A percentile compares a stretch with the other conserved stretches of the same genome.
Evolutionary conservation across 1,140 invertebrate species (phyloP).

Genomic region (Trypoxylus dichotomus): DNA sequence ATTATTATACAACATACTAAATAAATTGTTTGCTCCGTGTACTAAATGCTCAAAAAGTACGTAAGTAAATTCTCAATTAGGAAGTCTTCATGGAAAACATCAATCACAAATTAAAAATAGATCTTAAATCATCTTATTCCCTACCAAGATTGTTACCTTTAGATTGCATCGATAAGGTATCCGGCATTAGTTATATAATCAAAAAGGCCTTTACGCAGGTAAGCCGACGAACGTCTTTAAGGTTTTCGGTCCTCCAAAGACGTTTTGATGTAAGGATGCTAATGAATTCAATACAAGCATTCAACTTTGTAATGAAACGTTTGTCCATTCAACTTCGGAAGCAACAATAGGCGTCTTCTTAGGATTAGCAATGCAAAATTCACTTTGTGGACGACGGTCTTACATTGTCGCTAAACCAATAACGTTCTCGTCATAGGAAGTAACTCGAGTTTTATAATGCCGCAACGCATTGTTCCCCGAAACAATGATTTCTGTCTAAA

Average conservation of each 20-base stretch:
- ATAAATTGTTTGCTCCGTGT: too few species aligned
- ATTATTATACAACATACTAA: too few species aligned
- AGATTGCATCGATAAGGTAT: too few species aligned
- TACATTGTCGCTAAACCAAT: conserved; percentile 34
- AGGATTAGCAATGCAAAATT: conserved; percentile 37
- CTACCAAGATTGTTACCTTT: too few species aligned
- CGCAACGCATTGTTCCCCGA: not conserved
- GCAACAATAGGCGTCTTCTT: conserved; percentile 34
- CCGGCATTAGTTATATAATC: not conserved
- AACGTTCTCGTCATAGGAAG: not conserved
- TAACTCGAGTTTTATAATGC: not conserved
- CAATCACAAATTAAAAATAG: too few species aligned
- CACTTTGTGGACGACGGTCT: conserved; percentile 35
- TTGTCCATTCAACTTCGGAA: conserved; percentile 29
- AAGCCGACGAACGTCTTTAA: not conserved
- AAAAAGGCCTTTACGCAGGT: not conserved
- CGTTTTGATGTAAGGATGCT: conserved; percentile 13
- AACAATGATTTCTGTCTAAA: not conserved
- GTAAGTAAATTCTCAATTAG: too few species aligned
- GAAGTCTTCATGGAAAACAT: too few species aligned
- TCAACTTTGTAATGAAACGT: conserved; percentile 36
- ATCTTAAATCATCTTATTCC: too few species aligned
- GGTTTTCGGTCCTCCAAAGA: not conserved
- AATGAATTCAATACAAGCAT: conserved; percentile 9
- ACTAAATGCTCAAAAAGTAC: too few species aligned